Evolutionary conservation across 2,888 invertebrate genomes (phyloP), one percentile per base, ranked within the genome.

Genomic region (Microctonus brassicae): DNA sequence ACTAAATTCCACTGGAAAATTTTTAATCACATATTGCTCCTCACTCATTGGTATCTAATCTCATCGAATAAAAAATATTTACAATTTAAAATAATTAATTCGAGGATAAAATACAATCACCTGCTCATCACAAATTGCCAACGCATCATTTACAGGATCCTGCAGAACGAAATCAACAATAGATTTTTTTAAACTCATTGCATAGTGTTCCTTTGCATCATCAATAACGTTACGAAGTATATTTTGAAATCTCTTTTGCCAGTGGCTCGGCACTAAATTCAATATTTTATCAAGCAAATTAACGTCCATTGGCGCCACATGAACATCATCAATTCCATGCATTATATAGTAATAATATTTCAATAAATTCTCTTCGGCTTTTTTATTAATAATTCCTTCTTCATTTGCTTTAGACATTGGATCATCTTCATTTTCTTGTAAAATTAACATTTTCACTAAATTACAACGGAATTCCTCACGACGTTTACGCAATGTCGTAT

Each of bases 271-370:
- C 63, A 95, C 89, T 69, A 94, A 88, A 75, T 89, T 88, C 52
- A 92, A 90, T 57, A 95, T 93, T 81, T 80, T 89, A 55, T 91
- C 89, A 72, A 97, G 89, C 83, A 95, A 92, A 80, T 90, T 90
- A 69, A 91, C 90, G 82, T 95, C 94, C 84, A 97, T 90, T 1
- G 96, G 94, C 0, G 96, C 94, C 0, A 97, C 95, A 84, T 97
- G 94, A 75, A 94, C 93, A 2, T 96, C 96, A 83, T 97, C 97
- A 57, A 97, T 94, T 0, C 97, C 97, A 86, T 96, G 94, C 81
- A 94, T 93, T 61, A 97, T 92, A 82, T 97, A 98, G 86, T 96
- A 96, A 86, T 96, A 95, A 87, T 97, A 97, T 75, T 96, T 91
- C 64, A 94, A 86, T 80, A 93, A 88, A 83, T 94, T 92, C 78